Conservation (phyloP, 2,113 vertebrate genomes). For the Cricetomys ansorgei region DNA sequence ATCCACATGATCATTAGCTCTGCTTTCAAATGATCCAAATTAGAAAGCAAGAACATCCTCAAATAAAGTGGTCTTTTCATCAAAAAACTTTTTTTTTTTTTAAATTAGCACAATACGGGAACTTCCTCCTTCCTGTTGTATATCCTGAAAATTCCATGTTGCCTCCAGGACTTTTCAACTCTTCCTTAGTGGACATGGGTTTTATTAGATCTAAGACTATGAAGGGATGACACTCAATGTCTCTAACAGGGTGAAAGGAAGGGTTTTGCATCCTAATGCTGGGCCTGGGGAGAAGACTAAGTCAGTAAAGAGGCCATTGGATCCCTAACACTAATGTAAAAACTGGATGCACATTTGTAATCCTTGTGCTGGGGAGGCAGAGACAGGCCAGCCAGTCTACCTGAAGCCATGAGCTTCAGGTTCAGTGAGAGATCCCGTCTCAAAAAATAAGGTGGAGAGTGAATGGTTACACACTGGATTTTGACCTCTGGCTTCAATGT, state of each 20-base stretch:
- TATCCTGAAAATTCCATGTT: conserved; percentile 23
- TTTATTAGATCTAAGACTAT: neutral
- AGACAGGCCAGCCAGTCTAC: neutral
- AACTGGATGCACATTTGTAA: neutral
- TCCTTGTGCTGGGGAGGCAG: neutral
- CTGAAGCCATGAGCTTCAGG: neutral
- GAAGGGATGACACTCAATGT: neutral
- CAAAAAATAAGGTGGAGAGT: neutral
- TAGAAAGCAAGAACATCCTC: conserved; percentile 40
- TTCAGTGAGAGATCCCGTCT: neutral
- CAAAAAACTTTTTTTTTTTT: neutral
- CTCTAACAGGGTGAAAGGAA: neutral
- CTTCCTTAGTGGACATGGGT: neutral
- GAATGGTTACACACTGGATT: too few relatives aligned
- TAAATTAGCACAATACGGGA: conserved; percentile 42
- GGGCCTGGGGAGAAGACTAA: neutral
- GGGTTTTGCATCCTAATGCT: neutral
- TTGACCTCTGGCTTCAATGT: neutral
- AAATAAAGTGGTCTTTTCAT: conserved; percentile 46
- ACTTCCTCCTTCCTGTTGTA: neutral
- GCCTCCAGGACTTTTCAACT: neutral
- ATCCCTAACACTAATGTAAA: neutral
- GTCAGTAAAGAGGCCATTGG: too few relatives aligned
- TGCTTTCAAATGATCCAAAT: conserved; percentile 43
- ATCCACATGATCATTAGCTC: neutral